Base-by-base conservation (phyloP, 2,797 vertebrate species). In the Enteromius afrohamiltoni region DNA sequence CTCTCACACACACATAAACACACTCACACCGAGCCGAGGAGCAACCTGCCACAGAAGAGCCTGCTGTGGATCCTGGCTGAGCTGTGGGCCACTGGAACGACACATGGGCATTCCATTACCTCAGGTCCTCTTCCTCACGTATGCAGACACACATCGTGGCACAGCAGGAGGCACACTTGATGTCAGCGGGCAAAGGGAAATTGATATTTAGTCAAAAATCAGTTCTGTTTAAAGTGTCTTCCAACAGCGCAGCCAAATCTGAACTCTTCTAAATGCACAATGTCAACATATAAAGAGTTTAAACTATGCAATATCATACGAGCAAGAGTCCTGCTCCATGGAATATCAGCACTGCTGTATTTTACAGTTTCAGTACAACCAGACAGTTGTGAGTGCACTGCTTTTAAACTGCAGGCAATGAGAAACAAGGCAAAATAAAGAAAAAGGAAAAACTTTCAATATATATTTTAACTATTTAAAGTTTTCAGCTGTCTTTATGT, bases 1-100 rank as follows among this genome's bases (percentile, higher is more conserved):
- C 92, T 92, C 91, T 90, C 91, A 55, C 81, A 88, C 90, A 91
- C 90, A 91, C 83, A 90, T 88, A 90, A 83, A 87, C 92, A 93
- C 90, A 89, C 92, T 92, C 92, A 93, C 93, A 93, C 93, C 91
- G 90, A 92, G 91, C 37, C 3, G 13, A 78, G 42, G 70, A 85
- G 74, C 77, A 87, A 88, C 83, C 84, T 88, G 87, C 71, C 71
- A 10, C 82, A 84, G 69, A 81, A 77, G 55, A 45, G 79, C 82
- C 79, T n/a, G 58, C 80, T 85, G 68, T 87, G 79, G 84, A 82
- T 62, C 45, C 58, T 70, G 78, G 29, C 76, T 69, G 68, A 78
- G 80, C 80, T 80, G 60, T 58, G 62, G 47, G 77, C 76, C 64
- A 60, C 69, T 78, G 77, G 62, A 65, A 47, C 49, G 65, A 53